Base-by-base conservation (phyloP, 2,113 vertebrate genomes). In the Anthoscopus minutus region DNA sequence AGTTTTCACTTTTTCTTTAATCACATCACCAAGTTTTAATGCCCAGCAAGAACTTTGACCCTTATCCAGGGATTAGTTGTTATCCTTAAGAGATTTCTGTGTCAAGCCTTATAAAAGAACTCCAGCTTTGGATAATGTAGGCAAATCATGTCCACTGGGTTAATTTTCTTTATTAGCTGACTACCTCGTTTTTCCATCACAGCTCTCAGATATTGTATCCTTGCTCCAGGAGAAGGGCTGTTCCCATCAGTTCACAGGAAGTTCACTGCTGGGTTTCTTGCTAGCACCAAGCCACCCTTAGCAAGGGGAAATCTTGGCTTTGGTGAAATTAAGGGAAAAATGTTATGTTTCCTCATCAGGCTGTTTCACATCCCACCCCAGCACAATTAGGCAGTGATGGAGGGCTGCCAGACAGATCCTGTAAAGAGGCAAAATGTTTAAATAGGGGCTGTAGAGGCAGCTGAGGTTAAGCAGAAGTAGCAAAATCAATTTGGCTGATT, bases 141-240 rank as follows among this genome's bases (percentile, higher is more conserved):
- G 87, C 70, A 93, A 94, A 96, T 96, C 85, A 88, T 45, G 53
- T 93, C 89, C 87, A 88, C 54, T 0, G 18, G 85, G 79, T 96
- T 94, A 95, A 90, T 95, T 94, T 96, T 95, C 92, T 94, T 96
- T 90, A 93, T 93, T 88, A 89, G 85, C 81, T 30, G 77, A 88
- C 91, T 91, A 74, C 80, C 83, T 92, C 17, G 0, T 54, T 92
- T 86, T 92, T 92, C 83, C 7, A 1, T 73, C 72, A 44, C 47
- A 84, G 44, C 35, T 71, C 69, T 92, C 3, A 5, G 69, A 93
- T 71, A 73, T 67, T 81, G 67, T 88, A 67, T 83, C 44, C 67
- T 83, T 11, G 0, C 56, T 64, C 44, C 6, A 2, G 76, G 58
- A 84, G 44, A 93, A 86, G 53, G 44, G 53, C 81, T 4, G 3